Percentiles rank a stretch among this genome's conserved stretches.
Evolutionary conservation across 2,113 vertebrate genomes (phyloP).

Genomic region (Labeo catla): DNA sequence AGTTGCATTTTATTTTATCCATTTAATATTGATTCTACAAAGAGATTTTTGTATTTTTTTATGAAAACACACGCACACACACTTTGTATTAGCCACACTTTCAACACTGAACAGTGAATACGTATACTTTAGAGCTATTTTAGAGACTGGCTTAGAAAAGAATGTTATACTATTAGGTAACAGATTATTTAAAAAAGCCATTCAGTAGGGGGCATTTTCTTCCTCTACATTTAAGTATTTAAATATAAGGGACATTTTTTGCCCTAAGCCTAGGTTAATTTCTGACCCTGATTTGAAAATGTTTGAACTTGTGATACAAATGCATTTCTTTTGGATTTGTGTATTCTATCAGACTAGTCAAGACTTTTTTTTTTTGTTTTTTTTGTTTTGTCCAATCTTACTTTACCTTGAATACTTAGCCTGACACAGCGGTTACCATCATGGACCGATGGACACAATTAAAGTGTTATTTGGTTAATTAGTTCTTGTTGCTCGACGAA

Average conservation of each 20-base stretch:
- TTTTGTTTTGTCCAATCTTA: background rate
- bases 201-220: background rate
- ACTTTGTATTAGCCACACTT: background rate
- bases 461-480: constrained; percentile 48
- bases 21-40: too few species aligned
- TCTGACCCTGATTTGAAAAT: background rate
- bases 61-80: too few species aligned
- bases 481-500: constrained; percentile 32
- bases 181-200: background rate
- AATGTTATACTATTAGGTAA: background rate
- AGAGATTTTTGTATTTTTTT: too few species aligned
- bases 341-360: background rate
- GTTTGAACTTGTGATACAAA: background rate
- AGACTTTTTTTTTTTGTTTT: background rate
- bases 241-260: background rate
- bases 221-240: background rate
- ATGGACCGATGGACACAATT: constrained; percentile 51
- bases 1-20: too few species aligned
- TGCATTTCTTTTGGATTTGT: background rate
- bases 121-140: background rate
- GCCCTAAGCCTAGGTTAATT: background rate
- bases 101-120: background rate
- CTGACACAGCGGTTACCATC: constrained; percentile 44
- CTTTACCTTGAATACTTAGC: background rate
- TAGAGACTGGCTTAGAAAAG: background rate